Base-by-base conservation (phyloP, 2,797 vertebrate species). In the Leptatherina wallacei region DNA sequence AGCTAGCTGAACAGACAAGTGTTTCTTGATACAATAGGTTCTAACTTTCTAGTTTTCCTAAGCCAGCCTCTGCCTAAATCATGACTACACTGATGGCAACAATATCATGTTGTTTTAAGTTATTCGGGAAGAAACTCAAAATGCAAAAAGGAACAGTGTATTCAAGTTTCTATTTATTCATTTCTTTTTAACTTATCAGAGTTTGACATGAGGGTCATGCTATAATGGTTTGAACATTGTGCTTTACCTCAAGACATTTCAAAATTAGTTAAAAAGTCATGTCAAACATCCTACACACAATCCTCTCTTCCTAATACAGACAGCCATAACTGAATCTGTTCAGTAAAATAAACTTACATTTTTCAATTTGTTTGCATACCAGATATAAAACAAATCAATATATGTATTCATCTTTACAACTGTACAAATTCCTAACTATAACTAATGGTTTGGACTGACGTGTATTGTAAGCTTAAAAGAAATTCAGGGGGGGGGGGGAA, bases 181-280 rank as follows among this genome's bases (percentile, higher is more conserved):
- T 67, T 35, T 63, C 6, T 29, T 47, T 62, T 24, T 38, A 20
- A 56, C 57, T 83, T 80, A 27, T 27, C 24, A 74, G 56, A 64
- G 67, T 75, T 71, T 61, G 56, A 77, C 69, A 77, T 56, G 61
- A 86, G 76, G 65, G 35, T 81, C 75, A 74, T 73, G 60, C 68
- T 80, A 14, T 65, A 75, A 78, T 75, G 32, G 69, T 75, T 63
- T 22, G 4, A 79, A 79, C 70, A 70, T 65, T 82, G 66, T 69
- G 65, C 66, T 84, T 81, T 72, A 69, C 71, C 79, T 76, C 54
- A 65, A 77, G 47, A 68, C 29, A 61, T 73, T 27, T 75, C 14
- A 59, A 65, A 44, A 49, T 69, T 9, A 44, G 22, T 49, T 77
- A 32, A 75, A 42, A 42, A 42, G 40, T 16, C 49, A 38, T 14